Evolutionary conservation across 1,140 invertebrate species (phyloP).

Genomic region (Trichogramma pretiosum): DNA sequence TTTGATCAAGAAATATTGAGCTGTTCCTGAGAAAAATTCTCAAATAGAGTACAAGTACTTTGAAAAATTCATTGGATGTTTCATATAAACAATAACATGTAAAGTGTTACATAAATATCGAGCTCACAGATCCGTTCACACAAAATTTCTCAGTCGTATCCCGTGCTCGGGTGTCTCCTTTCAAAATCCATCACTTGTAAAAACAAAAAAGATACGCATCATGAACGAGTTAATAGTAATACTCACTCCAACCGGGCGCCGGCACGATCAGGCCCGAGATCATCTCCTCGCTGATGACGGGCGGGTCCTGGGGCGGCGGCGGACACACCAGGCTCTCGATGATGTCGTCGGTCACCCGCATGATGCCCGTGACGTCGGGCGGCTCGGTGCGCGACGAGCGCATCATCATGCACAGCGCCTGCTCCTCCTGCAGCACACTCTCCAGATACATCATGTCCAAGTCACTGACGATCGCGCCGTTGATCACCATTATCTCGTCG

Average conservation of each 20-base stretch:
- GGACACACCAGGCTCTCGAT: conserved; percentile 93
- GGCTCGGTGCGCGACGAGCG: conserved; percentile 90
- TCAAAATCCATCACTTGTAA: too few species aligned
- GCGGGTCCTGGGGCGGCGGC: conserved; percentile 85
- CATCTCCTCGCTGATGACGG: conserved; percentile 89
- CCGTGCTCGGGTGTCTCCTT: too few species aligned
- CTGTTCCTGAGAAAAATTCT: too few species aligned
- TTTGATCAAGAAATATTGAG: too few species aligned
- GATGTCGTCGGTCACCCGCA: conserved; percentile 82
- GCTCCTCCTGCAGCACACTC: conserved; percentile 87
- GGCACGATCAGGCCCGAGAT: conserved; percentile 92
- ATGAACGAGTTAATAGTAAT: background rate
- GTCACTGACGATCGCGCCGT: conserved; percentile 93
- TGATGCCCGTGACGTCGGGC: conserved; percentile 73
- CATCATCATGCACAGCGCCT: conserved; percentile 95
- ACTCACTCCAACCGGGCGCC: conserved; percentile 84
- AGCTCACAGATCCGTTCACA: too few species aligned
- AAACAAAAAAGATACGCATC: too few species aligned
- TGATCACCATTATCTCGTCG: conserved; percentile 98
- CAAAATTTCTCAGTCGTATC: too few species aligned
- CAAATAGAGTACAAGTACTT: too few species aligned
- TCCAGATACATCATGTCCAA: conserved; percentile 99
- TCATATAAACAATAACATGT: too few species aligned
- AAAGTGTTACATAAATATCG: too few species aligned
- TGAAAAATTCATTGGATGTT: too few species aligned